phyloP scores from a whole-genome alignment of 2,797 vertebrate species.

The Falco berigora region DNA sequence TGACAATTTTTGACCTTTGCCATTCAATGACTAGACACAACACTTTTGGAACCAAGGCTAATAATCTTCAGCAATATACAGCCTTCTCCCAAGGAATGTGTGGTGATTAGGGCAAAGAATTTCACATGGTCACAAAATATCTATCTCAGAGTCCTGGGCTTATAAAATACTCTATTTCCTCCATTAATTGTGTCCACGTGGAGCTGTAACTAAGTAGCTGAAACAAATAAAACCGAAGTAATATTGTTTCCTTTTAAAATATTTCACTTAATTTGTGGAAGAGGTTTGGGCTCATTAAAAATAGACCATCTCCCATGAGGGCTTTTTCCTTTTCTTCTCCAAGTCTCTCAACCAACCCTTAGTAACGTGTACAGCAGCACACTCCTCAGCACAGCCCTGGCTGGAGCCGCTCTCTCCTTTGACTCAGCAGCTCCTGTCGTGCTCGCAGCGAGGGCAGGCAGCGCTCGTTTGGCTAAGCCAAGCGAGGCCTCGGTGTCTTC shows the following conservation, averaged over 20 bases:
- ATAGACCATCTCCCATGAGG: slow-evolving; percentile 35
- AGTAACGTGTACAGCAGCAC: neutral
- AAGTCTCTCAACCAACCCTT: neutral
- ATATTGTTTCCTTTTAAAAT: slow-evolving; percentile 80
- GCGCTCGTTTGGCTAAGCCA: neutral
- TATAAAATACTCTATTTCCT: slow-evolving; percentile 81
- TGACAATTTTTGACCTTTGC: slow-evolving; percentile 19
- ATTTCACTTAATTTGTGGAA: slow-evolving; percentile 78
- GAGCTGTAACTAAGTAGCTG: slow-evolving; percentile 80
- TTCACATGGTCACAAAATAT: slow-evolving; percentile 74
- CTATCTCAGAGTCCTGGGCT: slow-evolving; percentile 68
- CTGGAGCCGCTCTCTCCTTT: neutral
- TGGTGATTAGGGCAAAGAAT: slow-evolving; percentile 76
- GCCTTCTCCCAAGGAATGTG: slow-evolving; percentile 65
- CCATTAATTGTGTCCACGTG: slow-evolving; percentile 78
- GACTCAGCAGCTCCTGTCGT: neutral
- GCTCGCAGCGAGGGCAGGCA: neutral
- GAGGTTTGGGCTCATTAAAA: slow-evolving; percentile 75
- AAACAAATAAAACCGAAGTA: slow-evolving; percentile 79
- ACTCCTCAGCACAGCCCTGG: neutral
- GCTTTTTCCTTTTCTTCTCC: neutral
- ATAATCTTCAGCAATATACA: slow-evolving; percentile 51
- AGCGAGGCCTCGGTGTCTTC: neutral
- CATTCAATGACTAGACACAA: slow-evolving; percentile 60
- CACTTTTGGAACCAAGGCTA: slow-evolving; percentile 43